These are phyloP conservation scores for Nibea coibor DNA, from an alignment of 2,113 vertebrate species.

Conservation along the genomic window DNA sequence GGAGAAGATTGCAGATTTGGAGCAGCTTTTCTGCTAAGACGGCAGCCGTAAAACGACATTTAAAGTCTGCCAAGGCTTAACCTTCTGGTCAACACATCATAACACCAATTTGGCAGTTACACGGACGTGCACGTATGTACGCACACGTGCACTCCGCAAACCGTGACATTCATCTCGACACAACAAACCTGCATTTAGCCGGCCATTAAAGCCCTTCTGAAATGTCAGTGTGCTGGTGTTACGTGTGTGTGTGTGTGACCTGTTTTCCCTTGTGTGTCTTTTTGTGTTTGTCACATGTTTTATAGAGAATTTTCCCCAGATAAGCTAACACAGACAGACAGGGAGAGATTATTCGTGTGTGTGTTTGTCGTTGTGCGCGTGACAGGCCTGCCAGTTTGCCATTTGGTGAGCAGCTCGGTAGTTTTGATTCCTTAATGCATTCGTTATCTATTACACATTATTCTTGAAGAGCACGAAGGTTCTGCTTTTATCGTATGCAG, in stretches of 20 bases:
- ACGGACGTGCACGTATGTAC: background rate
- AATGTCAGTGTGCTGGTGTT: slow-evolving; percentile 57
- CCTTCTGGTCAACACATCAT: slow-evolving; percentile 30
- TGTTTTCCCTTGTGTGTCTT: slow-evolving; percentile 32
- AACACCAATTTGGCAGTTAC: slow-evolving; percentile 10
- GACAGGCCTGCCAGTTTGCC: background rate
- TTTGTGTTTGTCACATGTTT: slow-evolving; percentile 20
- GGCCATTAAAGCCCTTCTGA: slow-evolving; percentile 54
- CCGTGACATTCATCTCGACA: slow-evolving; percentile 60
- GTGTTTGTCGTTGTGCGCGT: background rate
- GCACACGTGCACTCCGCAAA: slow-evolving; percentile 9
- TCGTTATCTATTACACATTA: background rate
- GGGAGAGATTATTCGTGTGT: background rate
- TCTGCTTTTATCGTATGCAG: background rate
- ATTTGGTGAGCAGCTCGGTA: background rate
- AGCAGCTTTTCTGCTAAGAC: slow-evolving; percentile 23
- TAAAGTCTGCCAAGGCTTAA: slow-evolving; percentile 26
- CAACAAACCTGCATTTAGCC: slow-evolving; percentile 49
- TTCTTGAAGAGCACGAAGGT: background rate
- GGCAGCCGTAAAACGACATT: slow-evolving; percentile 32
- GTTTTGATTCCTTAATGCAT: slow-evolving; percentile 1
- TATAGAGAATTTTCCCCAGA: slow-evolving; percentile 30
- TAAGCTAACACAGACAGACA: slow-evolving; percentile 15
- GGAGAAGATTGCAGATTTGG: slow-evolving; percentile 9
- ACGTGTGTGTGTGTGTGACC: slow-evolving; percentile 16